A percentile compares a stretch with the other conserved stretches of the same genome.
phyloP scores from a whole-genome alignment of 2,113 vertebrate species.

The Ochotona princeps region DNA sequence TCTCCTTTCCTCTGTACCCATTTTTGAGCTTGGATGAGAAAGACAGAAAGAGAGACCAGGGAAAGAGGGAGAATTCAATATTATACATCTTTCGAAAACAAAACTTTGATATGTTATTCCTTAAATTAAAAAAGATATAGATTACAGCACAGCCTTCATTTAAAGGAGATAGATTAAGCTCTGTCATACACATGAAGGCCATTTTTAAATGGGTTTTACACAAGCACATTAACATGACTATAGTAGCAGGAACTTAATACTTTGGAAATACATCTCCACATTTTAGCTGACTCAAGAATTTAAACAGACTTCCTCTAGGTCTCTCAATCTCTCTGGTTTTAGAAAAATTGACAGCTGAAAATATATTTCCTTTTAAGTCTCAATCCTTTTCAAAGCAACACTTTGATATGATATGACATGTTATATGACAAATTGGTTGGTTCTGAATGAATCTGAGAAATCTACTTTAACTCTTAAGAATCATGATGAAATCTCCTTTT shows the following conservation, averaged over 20 bases:
- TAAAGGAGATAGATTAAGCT: neutral
- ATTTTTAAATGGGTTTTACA: neutral
- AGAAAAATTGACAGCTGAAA: slow-evolving; percentile 78
- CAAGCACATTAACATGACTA: neutral
- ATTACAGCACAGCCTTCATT: neutral
- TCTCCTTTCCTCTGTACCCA: neutral
- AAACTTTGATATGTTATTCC: slow-evolving; percentile 38
- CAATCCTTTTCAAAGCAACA: slow-evolving; percentile 71
- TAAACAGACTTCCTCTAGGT: slow-evolving; percentile 58
- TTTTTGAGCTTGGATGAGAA: neutral
- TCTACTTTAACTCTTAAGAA: slow-evolving; percentile 74
- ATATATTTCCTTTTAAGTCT: slow-evolving; percentile 78
- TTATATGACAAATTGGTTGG: slow-evolving; percentile 82
- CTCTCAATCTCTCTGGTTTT: slow-evolving; percentile 63
- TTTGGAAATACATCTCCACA: slow-evolving; percentile 71
- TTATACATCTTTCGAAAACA: neutral
- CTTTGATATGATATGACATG: slow-evolving; percentile 83
- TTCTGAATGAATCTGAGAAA: slow-evolving; percentile 84
- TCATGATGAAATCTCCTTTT: slow-evolving; percentile 81
- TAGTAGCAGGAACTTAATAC: slow-evolving; percentile 39
- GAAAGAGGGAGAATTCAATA: neutral
- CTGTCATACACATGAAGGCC: neutral
- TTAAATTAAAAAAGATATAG: neutral
- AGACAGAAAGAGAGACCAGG: no score
- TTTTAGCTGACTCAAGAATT: slow-evolving; percentile 72